Evolutionary conservation across 2,888 invertebrate species (phyloP).

Genomic region (Trachelus iudaicus): DNA sequence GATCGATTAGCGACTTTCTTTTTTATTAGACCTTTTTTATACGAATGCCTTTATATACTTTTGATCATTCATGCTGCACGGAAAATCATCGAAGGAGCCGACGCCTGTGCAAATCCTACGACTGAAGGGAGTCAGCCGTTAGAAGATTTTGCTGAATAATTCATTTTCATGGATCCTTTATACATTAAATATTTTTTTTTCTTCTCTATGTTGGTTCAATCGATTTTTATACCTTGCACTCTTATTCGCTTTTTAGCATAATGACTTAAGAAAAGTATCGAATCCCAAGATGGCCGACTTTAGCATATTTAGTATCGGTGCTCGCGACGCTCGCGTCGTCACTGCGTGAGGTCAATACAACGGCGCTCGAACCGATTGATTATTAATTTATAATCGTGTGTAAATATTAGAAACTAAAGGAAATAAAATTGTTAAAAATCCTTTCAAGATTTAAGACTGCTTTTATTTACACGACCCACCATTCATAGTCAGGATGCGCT

Average conservation of each 20-base stretch:
- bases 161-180: slow-evolving; percentile 3
- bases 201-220: not conserved
- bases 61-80: not conserved
- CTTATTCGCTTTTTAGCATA: not conserved
- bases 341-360: not conserved
- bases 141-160: not conserved
- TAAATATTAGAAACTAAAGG: slow-evolving; percentile 60
- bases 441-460: not conserved
- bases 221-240: not conserved
- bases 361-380: slow-evolving; percentile 45
- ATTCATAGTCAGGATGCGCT: not conserved
- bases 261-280: not conserved
- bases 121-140: not conserved
- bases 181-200: not conserved
- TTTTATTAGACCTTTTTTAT: not conserved
- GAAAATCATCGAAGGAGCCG: not conserved
- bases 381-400: slow-evolving; percentile 59
- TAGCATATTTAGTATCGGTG: not conserved
- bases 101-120: not conserved
- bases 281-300: not conserved
- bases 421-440: slow-evolving; percentile 55
- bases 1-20: not conserved
- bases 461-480: not conserved
- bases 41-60: not conserved
- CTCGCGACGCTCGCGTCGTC: too few relatives aligned